Evolutionary conservation across 2,113 vertebrate species (phyloP).

Genomic region (Suncus etruscus): DNA sequence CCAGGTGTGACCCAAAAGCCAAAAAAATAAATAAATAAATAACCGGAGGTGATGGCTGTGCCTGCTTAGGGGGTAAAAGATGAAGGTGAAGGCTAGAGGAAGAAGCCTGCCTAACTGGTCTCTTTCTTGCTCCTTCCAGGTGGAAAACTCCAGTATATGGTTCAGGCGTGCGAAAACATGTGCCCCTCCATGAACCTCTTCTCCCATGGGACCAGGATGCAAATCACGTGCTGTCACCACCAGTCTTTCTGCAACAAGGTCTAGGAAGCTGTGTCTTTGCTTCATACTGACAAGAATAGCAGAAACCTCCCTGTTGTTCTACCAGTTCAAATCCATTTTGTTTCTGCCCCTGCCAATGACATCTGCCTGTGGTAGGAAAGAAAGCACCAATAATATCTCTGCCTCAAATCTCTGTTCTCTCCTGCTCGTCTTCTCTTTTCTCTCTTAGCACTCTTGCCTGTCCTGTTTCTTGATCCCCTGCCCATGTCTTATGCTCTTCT

Average conservation of each 20-base stretch:
- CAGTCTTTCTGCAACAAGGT: conserved; percentile 75
- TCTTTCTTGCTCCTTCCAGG: conserved; percentile 64
- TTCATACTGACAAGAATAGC: conserved; percentile 52
- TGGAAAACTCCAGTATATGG: conserved; percentile 80
- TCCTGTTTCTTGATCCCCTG: background rate
- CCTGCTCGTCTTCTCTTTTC: background rate
- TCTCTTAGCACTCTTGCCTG: background rate
- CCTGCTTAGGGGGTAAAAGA: background rate
- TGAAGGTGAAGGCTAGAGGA: background rate
- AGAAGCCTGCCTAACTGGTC: background rate
- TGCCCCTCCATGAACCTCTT: conserved; percentile 81
- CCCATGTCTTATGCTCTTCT: conserved; percentile 32
- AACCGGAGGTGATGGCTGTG: background rate
- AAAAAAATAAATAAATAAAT: no score
- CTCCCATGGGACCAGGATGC: conserved; percentile 79
- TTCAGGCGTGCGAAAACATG: conserved; percentile 81
- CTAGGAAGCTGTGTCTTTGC: conserved; percentile 44
- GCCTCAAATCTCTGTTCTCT: background rate
- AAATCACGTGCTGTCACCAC: conserved; percentile 75
- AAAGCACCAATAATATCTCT: background rate
- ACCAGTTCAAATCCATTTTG: conserved; percentile 2
- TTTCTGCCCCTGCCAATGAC: conserved; percentile 1
- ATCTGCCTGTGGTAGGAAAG: conserved; percentile 54
- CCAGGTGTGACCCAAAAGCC: no score
- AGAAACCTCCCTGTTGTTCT: background rate